Evolutionary conservation across 2,888 invertebrate species (phyloP).

Genomic region (Lutraria lutraria): DNA sequence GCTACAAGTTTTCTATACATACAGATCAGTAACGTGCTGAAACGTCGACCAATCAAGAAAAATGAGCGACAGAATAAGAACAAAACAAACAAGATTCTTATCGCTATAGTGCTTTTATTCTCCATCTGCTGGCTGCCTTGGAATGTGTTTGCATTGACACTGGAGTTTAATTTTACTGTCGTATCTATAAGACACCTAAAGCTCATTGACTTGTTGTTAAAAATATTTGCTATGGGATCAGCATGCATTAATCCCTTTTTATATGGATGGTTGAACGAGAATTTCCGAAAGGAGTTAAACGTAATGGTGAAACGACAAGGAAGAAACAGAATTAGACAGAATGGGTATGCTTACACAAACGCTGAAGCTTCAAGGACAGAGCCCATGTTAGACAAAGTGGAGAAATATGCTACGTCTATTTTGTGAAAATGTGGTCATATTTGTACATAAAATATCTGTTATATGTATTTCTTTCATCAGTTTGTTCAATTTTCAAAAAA

Average conservation of each 20-base stretch:
- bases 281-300: conserved; percentile 84
- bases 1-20: conserved; percentile 82
- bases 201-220: conserved; percentile 83
- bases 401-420: conserved; percentile 58
- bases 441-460: background rate
- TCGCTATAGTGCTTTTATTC: conserved; percentile 84
- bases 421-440: conserved; percentile 16
- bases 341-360: conserved; percentile 67
- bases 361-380: conserved; percentile 60
- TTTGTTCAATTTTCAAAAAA: background rate
- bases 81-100: conserved; percentile 84
- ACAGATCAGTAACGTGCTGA: conserved; percentile 81
- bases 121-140: conserved; percentile 86
- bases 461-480: background rate
- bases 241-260: conserved; percentile 86
- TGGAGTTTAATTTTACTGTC: conserved; percentile 78
- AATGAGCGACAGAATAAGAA: conserved; percentile 76
- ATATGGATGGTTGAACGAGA: conserved; percentile 86
- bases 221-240: conserved; percentile 85
- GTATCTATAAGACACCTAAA: conserved; percentile 80
- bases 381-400: conserved; percentile 47
- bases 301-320: conserved; percentile 71
- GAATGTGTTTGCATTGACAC: conserved; percentile 82
- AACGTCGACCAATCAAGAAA: conserved; percentile 79
- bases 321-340: conserved; percentile 66